phyloP scores from a whole-genome alignment of 2,888 invertebrate genomes.

The Rutpela maculata region DNA sequence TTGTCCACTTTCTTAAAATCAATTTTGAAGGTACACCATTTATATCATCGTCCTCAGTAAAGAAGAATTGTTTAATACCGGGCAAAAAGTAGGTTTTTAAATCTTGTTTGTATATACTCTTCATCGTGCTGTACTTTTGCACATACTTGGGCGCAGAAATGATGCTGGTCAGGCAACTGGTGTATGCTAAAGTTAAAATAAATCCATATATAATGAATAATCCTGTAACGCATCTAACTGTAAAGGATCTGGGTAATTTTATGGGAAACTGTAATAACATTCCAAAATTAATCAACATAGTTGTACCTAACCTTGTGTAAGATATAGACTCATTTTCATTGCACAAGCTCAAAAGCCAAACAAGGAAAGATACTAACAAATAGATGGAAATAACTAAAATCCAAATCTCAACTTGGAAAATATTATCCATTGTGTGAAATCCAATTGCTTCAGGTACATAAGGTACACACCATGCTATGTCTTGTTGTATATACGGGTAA shows the following conservation, averaged over 20 bases:
- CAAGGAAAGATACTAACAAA: constrained; percentile 16
- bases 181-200: constrained; percentile 24
- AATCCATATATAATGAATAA: constrained; percentile 36
- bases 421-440: constrained; percentile 34
- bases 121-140: constrained; percentile 39
- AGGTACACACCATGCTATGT: constrained; percentile 46
- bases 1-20: neutral
- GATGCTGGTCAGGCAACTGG: constrained; percentile 43
- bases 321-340: constrained; percentile 26
- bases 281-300: constrained; percentile 22
- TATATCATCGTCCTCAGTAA: neutral
- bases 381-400: constrained; percentile 16
- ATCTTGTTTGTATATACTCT: constrained; percentile 42
- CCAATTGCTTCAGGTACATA: constrained; percentile 21
- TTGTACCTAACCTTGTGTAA: constrained; percentile 27
- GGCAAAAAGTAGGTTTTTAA: constrained; percentile 37
- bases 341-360: constrained; percentile 34
- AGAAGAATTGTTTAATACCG: neutral
- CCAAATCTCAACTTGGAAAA: constrained; percentile 11
- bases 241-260: constrained; percentile 6
- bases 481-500: constrained; percentile 34
- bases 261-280: constrained; percentile 14
- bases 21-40: neutral
- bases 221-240: constrained; percentile 39
- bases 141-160: constrained; percentile 37